Conservation (phyloP, 2,797 vertebrate species). For the Otolemur crassicaudatus region DNA sequence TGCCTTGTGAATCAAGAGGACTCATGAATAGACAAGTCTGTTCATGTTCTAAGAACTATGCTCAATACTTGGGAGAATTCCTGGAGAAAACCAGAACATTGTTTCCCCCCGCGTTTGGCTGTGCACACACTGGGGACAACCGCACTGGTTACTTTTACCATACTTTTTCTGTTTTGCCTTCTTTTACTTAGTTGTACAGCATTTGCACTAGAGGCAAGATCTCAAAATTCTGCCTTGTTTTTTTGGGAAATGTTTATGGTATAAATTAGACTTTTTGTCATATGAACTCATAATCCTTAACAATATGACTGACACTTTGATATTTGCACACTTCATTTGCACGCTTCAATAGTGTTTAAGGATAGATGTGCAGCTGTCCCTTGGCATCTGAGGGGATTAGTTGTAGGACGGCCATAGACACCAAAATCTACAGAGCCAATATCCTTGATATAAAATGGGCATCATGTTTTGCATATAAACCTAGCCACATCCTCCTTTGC, state of each 20-base stretch:
- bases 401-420: neutral
- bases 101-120: neutral
- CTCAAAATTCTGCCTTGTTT: conserved; percentile 23
- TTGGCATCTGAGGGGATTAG: neutral
- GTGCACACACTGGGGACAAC: neutral
- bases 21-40: conserved; percentile 5
- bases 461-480: neutral
- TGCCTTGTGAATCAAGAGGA: conserved; percentile 47
- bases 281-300: conserved; percentile 29
- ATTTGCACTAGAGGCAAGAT: neutral
- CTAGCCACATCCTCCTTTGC: neutral
- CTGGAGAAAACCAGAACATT: conserved; percentile 6
- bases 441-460: neutral
- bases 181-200: neutral
- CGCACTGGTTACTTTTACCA: neutral
- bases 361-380: neutral
- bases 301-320: conserved; percentile 9
- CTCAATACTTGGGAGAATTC: conserved; percentile 25
- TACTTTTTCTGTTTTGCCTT: neutral
- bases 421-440: neutral
- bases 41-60: conserved; percentile 42
- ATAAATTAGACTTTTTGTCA: conserved; percentile 31
- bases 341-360: neutral
- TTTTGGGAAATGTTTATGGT: conserved; percentile 11
- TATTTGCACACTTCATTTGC: conserved; percentile 17